Conservation (phyloP, 2,888 invertebrate genomes). For the Pantelozetes paolii region DNA sequence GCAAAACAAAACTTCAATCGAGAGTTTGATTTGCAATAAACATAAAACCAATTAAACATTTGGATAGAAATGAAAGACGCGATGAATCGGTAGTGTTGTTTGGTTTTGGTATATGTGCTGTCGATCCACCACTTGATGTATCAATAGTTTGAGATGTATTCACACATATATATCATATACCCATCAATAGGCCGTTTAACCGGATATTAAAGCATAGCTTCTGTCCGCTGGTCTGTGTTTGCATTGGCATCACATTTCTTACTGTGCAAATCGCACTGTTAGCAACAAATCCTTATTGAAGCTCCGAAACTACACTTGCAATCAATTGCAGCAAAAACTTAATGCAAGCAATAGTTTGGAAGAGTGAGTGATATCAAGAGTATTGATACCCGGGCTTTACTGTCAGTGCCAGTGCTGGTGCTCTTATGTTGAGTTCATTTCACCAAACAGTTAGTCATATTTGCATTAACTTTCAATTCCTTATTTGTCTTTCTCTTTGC, state of each 20-base stretch:
- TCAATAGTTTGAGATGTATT: slow-evolving; percentile 24
- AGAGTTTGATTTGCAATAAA: background rate
- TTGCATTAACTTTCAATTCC: slow-evolving; percentile 32
- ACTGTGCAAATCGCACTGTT: background rate
- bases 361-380: background rate
- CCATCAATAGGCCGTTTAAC: slow-evolving; percentile 24
- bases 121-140: slow-evolving; percentile 21
- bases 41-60: too few relatives aligned
- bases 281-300: background rate
- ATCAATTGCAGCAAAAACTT: slow-evolving; percentile 15
- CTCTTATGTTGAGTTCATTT: background rate
- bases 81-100: slow-evolving; percentile 6
- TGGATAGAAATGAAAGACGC: background rate
- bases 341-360: background rate
- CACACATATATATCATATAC: slow-evolving; percentile 16
- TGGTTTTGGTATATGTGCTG: background rate
- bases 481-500: slow-evolving; percentile 23
- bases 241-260: slow-evolving; percentile 23
- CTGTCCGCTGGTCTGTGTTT: slow-evolving; percentile 17
- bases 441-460: slow-evolving; percentile 26
- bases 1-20: too few relatives aligned
- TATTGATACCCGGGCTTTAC: background rate
- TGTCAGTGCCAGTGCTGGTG: background rate
- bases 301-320: background rate
- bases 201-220: slow-evolving; percentile 31